A percentile compares a stretch with the other conserved stretches of the same genome.
Evolutionary conservation across 1,140 invertebrate species (phyloP).

Genomic region (Lepidurus couesii): DNA sequence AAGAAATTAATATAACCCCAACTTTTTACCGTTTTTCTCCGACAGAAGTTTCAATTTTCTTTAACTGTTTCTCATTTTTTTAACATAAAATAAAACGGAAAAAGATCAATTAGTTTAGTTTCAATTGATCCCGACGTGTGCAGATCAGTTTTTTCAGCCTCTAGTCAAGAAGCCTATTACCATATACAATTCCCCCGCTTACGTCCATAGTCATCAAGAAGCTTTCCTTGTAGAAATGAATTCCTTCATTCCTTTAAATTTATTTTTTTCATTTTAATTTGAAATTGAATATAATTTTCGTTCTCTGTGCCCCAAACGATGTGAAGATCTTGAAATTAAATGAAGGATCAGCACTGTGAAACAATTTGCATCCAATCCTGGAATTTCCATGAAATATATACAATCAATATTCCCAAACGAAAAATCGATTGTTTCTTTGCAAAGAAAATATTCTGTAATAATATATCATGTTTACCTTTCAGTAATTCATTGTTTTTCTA

Average conservation of each 20-base stretch:
- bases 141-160: conserved; percentile 2
- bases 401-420: background rate
- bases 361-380: background rate
- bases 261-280: background rate
- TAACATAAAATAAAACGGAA: background rate
- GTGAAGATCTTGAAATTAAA: no score
- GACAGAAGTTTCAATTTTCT: background rate
- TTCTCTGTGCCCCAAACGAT: background rate
- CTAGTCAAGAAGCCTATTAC: conserved; percentile 15
- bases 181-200: background rate
- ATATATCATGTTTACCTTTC: background rate
- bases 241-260: background rate
- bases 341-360: background rate
- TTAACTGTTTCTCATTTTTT: background rate
- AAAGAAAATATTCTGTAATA: background rate
- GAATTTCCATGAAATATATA: conserved; percentile 16
- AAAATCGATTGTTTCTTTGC: background rate
- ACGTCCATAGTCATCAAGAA: background rate
- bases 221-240: background rate
- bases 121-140: background rate
- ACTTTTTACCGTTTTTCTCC: no score
- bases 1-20: no score
- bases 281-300: background rate
- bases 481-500: no score
- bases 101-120: background rate